Conservation (phyloP, 2,113 vertebrate genomes). For the Podarcis raffonei region DNA sequence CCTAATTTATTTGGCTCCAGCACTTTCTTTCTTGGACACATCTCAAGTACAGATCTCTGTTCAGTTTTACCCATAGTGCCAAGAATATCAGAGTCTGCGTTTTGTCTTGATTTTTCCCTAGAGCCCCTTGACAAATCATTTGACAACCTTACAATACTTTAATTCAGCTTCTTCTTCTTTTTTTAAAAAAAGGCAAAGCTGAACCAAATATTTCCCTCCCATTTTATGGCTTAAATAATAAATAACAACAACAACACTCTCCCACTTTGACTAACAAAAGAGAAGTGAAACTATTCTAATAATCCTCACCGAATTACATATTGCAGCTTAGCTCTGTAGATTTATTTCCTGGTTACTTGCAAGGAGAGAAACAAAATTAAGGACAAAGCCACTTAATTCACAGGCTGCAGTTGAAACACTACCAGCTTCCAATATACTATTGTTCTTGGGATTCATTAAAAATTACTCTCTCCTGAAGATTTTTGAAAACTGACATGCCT, state of each 20-base stretch:
- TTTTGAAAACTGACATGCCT: constrained; percentile 26
- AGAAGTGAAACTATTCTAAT: constrained; percentile 14
- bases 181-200: not conserved
- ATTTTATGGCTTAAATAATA: not conserved
- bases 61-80: constrained; percentile 32
- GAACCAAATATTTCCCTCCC: constrained; percentile 36
- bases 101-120: constrained; percentile 32
- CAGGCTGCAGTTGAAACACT: constrained; percentile 14
- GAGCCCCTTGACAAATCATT: constrained; percentile 15
- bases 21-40: constrained; percentile 33
- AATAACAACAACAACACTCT: not conserved
- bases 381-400: constrained; percentile 22
- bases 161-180: not conserved
- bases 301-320: not conserved
- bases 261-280: constrained; percentile 26
- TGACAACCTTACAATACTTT: constrained; percentile 33
- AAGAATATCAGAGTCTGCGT: constrained; percentile 36
- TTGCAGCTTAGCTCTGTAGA: not conserved
- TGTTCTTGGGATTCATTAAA: constrained; percentile 50
- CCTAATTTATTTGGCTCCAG: constrained; percentile 35
- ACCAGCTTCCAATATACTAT: not conserved
- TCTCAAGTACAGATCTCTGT: constrained; percentile 42
- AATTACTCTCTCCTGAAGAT: constrained; percentile 36
- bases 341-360: constrained; percentile 16
- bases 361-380: not conserved